Conservation (phyloP, 2,113 vertebrate genomes). For the Triplophysa siluroides region DNA sequence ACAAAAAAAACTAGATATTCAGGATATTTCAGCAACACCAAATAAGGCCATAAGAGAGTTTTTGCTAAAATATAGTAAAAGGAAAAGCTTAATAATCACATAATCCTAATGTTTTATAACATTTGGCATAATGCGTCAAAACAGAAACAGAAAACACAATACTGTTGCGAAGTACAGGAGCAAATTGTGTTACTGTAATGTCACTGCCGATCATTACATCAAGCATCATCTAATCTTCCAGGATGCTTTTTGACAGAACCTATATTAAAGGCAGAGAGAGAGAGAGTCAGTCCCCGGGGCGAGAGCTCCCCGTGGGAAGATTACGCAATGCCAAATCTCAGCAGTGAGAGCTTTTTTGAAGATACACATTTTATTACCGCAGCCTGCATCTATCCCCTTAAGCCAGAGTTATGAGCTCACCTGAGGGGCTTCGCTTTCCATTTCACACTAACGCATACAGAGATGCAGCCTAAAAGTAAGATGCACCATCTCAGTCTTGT, state of each 20-base stretch:
- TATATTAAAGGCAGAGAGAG: slow-evolving; percentile 16
- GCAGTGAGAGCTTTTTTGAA: slow-evolving; percentile 31
- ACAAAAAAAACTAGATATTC: neutral
- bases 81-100: neutral
- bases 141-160: neutral
- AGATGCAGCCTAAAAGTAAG: slow-evolving; percentile 16
- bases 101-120: neutral
- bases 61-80: neutral
- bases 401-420: slow-evolving; percentile 14
- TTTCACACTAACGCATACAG: neutral
- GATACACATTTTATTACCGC: slow-evolving; percentile 34
- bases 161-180: neutral
- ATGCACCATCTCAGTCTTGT: slow-evolving; percentile 29
- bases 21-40: neutral
- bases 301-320: slow-evolving; percentile 38
- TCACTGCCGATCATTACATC: neutral
- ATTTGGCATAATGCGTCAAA: neutral
- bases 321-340: slow-evolving; percentile 49
- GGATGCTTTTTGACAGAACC: slow-evolving; percentile 17
- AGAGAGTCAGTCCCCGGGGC: slow-evolving; percentile 18
- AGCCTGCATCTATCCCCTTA: slow-evolving; percentile 29
- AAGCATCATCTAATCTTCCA: neutral
- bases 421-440: slow-evolving; percentile 10
- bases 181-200: neutral
- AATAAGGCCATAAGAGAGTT: neutral